Evolutionary conservation across 2,888 invertebrate species (phyloP).

Genomic region (Bedellia somnulentella): DNA sequence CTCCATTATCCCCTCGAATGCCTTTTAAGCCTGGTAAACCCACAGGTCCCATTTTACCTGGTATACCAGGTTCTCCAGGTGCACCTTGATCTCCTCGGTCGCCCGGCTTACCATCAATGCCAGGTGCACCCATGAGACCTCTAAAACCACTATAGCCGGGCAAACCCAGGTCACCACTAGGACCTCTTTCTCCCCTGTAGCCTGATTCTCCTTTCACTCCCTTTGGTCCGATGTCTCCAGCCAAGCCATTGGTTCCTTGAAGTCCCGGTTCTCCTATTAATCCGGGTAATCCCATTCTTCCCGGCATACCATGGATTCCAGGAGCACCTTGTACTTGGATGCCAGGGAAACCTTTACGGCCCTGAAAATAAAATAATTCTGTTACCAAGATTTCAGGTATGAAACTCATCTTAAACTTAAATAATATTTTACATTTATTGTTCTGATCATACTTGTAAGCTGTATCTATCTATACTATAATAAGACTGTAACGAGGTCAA

Average conservation of each 20-base stretch:
- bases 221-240: constrained; percentile 39
- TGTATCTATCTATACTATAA: no score
- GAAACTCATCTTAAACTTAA: no score
- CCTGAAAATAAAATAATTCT: constrained; percentile 21
- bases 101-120: constrained; percentile 34
- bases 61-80: constrained; percentile 56
- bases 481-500: no score
- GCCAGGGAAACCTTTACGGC: constrained; percentile 40
- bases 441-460: no score
- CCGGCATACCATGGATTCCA: constrained; percentile 71
- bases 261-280: constrained; percentile 16
- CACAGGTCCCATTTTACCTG: constrained; percentile 73
- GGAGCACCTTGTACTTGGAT: constrained; percentile 61
- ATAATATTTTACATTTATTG: no score
- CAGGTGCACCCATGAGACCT: constrained; percentile 31
- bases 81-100: constrained; percentile 40
- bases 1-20: constrained; percentile 76
- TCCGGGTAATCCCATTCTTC: constrained; percentile 61
- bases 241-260: constrained; percentile 25
- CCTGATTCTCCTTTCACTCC: constrained; percentile 64
- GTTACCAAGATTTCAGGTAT: no score
- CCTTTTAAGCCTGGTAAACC: constrained; percentile 77
- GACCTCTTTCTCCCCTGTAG: constrained; percentile 28
- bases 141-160: constrained; percentile 42
- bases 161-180: constrained; percentile 30